phyloP scores from a whole-genome alignment of 2,888 invertebrate species.

The Matsumyia berberina region DNA sequence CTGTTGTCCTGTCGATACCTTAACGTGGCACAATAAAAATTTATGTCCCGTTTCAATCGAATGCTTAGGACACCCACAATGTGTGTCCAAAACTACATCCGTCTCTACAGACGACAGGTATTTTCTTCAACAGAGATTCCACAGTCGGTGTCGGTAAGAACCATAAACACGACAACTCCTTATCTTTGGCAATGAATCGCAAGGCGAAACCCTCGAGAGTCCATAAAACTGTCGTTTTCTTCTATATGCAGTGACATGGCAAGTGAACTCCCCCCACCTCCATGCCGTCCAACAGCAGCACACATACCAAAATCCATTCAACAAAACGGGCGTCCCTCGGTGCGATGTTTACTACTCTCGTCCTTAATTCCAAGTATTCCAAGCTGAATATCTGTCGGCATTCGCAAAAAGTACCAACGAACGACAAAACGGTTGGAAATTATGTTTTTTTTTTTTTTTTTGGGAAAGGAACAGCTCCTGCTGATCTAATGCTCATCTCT shows the following conservation, averaged over 20 bases:
- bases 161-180: constrained; percentile 71
- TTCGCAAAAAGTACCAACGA: constrained; percentile 57
- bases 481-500: constrained; percentile 55
- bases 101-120: constrained; percentile 40
- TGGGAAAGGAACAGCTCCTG: constrained; percentile 41
- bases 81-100: constrained; percentile 15
- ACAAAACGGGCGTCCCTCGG: constrained; percentile 23
- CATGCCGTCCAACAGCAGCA: background rate
- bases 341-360: constrained; percentile 21
- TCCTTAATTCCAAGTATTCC: constrained; percentile 73
- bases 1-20: constrained; percentile 10
- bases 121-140: constrained; percentile 12
- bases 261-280: constrained; percentile 25
- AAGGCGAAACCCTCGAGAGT: constrained; percentile 56
- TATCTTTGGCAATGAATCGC: constrained; percentile 71
- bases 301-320: constrained; percentile 53
- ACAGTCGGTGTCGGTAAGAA: constrained; percentile 43
- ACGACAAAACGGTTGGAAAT: background rate
- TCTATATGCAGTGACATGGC: constrained; percentile 8
- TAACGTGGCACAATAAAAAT: constrained; percentile 27
- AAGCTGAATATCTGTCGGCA: constrained; percentile 64
- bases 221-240: constrained; percentile 73
- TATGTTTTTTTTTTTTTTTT: background rate
- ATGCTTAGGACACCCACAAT: constrained; percentile 42
- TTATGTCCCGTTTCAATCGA: constrained; percentile 3